Evolutionary conservation across 2,888 invertebrate species (phyloP), one percentile per base, ranked within the genome.

Genomic region (Drosophila mimetica): DNA sequence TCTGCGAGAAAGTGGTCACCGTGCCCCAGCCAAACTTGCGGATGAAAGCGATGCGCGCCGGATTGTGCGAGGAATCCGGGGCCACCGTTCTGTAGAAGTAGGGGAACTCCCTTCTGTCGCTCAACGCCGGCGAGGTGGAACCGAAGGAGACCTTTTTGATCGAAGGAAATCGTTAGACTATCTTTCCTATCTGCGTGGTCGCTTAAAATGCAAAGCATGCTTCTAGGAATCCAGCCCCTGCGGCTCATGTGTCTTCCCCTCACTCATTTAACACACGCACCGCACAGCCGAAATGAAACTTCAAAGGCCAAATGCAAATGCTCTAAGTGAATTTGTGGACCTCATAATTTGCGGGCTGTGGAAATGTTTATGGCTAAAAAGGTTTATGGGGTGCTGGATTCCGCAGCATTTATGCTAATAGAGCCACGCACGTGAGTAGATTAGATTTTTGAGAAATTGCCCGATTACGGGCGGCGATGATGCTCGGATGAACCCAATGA

Each of bases 21-120:
- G 96, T 96, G 90, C 96, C 95, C 98, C 98, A 98, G 58, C 92
- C 92, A 63, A 92, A 92, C 60, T 90, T 89, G 7, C 95, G 94
- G 81, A 98, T 95, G 89, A 98, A 96, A 30, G 96, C 95, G 58
- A 96, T 95, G 84, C 97, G 93, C 2, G 97, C 98, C 0, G 95
- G 94, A 90, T 97, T 97, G 91, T 97, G 97, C 1, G 97, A 97
- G 0, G 97, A 96, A 90, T 97, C 97, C 0, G 97, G 97, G 1
- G 97, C 96, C 1, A 97, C 96, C 0, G 97, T 97, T 37, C 97
- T 94, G 92, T 96, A 96, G 93, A 98, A 98, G 37, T 97, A 94
- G 1, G 97, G 97, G 91, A 96, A 98, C 91, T 97, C 97, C 36
- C 95, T 95, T 25, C 97, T 94, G 92, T 97, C 97, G 80, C 97